A percentile compares a stretch with the other conserved stretches of the same genome.
phyloP scores from a whole-genome alignment of 2,797 vertebrate species.

The Anabacerthia variegaticeps region DNA sequence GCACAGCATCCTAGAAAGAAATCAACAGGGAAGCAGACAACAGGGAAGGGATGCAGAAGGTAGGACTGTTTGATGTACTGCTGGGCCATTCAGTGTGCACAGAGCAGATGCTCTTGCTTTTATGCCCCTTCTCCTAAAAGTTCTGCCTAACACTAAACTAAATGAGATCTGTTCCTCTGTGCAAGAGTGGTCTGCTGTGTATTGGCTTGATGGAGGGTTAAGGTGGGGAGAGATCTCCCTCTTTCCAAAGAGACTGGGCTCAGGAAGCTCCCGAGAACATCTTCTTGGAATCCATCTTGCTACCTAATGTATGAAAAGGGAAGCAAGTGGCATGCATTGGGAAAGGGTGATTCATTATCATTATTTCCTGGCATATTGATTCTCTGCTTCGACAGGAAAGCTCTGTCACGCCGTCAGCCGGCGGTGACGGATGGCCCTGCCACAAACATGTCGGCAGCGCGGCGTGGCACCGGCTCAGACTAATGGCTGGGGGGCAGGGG shows the following conservation, averaged over 20 bases:
- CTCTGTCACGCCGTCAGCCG: neutral
- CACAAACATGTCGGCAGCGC: neutral
- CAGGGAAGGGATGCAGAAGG: neutral
- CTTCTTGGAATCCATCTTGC: neutral
- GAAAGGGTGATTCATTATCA: constrained; percentile 51
- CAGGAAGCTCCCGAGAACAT: neutral
- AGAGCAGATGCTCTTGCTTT: neutral
- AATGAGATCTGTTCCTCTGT: neutral
- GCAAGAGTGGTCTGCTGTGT: neutral
- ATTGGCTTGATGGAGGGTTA: neutral
- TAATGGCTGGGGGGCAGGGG: neutral
- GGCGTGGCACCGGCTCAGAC: neutral
- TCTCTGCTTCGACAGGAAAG: constrained; percentile 56
- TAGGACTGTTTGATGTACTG: neutral
- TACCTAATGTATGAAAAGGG: neutral
- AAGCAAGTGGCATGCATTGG: neutral
- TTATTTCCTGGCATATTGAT: constrained; percentile 67
- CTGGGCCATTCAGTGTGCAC: neutral
- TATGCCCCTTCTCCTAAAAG: neutral
- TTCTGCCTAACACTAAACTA: neutral
- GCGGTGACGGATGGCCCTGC: constrained; percentile 20
- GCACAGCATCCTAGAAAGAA: neutral
- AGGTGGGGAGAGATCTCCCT: neutral
- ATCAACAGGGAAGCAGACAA: neutral
- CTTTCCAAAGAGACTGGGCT: neutral